These are phyloP conservation scores for Setophaga petechia DNA, from an alignment of 2,113 vertebrate genomes.

Conservation along the genomic window DNA sequence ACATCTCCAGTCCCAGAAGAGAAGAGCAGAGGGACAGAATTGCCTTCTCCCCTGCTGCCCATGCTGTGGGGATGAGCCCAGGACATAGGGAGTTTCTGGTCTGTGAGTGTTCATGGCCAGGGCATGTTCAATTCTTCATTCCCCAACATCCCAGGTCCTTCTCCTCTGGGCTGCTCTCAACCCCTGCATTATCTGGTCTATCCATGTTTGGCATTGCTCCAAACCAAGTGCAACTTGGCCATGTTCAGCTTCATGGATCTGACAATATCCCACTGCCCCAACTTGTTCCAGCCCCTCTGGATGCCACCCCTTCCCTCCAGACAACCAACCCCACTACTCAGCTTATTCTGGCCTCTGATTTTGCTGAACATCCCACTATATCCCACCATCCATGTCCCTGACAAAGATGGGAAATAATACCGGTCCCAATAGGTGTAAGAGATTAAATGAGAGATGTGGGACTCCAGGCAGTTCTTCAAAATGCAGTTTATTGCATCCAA, in stretches of 20 bases:
- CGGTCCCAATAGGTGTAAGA: background rate
- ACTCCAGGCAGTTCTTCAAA: too few species aligned
- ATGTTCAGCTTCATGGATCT: fast-evolving
- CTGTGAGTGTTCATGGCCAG: background rate
- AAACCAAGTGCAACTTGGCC: background rate
- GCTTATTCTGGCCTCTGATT: background rate
- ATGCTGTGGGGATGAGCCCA: fast-evolving
- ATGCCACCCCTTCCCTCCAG: background rate
- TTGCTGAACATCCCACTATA: background rate
- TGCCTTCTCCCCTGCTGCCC: background rate
- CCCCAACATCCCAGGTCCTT: background rate
- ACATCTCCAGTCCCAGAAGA: background rate
- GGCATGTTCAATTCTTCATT: background rate
- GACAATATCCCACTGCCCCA: too few species aligned
- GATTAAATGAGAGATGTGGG: too few species aligned
- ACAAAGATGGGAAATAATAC: background rate
- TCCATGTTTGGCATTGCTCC: background rate
- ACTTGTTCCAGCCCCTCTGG: background rate
- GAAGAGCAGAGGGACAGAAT: background rate
- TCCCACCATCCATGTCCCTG: fast-evolving
- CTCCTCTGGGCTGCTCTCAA: background rate
- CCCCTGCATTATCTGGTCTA: background rate
- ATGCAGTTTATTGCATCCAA: too few species aligned
- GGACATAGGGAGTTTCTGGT: fast-evolving
- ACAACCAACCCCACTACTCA: background rate